These are phyloP conservation scores for Anoura caudifer DNA, from an alignment of 2,113 vertebrate species.

Conservation along the genomic window DNA sequence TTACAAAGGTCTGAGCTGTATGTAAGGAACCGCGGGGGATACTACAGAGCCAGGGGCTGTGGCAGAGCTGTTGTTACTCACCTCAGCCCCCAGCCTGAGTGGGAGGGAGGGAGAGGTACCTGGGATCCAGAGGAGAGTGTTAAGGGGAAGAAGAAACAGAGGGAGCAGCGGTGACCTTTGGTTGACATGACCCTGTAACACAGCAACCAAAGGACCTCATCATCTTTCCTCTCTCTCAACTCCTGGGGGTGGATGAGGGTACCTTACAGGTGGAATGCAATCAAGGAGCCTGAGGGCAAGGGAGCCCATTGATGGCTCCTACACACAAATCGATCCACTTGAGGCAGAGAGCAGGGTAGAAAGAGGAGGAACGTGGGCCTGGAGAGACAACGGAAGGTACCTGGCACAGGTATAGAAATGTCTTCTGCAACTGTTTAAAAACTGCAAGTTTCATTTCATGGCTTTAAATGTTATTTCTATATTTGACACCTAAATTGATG, in stretches of 20 bases:
- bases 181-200: not conserved
- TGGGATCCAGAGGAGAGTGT: not conserved
- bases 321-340: not conserved
- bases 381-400: not conserved
- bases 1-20: not conserved
- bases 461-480: slow-evolving; percentile 8
- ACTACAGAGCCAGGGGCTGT: not conserved
- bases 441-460: not conserved
- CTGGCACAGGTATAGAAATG: not conserved
- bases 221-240: not conserved
- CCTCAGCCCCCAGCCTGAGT: not conserved
- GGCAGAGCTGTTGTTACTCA: not conserved
- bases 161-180: not conserved
- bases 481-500: slow-evolving; percentile 36
- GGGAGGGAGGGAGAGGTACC: not conserved
- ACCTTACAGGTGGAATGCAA: not conserved
- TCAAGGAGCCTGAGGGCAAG: not conserved
- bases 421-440: not conserved
- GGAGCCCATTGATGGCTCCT: not conserved
- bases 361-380: not conserved
- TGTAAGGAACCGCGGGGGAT: not conserved
- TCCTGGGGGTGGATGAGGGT: not conserved
- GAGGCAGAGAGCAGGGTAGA: not conserved
- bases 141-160: not conserved
- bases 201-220: not conserved